These are phyloP conservation scores for Entomyzon cyanotis DNA, from an alignment of 2,113 vertebrate genomes.

Conservation along the genomic window DNA sequence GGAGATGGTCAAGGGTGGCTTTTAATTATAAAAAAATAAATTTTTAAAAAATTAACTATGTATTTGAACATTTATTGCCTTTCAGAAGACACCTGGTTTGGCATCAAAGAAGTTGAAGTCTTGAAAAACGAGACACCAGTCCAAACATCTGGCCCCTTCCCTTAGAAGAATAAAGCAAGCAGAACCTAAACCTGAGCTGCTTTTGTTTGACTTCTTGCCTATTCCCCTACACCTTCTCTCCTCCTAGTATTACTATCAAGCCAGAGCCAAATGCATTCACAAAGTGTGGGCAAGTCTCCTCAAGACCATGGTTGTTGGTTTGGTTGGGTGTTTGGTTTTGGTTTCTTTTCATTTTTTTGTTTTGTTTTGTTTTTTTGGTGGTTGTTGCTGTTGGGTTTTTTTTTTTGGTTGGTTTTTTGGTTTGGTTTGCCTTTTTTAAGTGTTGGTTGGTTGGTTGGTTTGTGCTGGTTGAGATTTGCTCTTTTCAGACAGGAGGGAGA, in stretches of 20 bases:
- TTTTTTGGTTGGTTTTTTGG: background rate
- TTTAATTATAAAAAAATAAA: background rate
- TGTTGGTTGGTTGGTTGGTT: slow-evolving; percentile 28
- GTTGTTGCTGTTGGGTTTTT: background rate
- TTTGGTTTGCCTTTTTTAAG: slow-evolving; percentile 38
- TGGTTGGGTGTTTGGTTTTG: slow-evolving; percentile 4
- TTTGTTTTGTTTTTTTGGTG: background rate
- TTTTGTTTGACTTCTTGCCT: background rate
- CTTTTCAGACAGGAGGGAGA: slow-evolving; percentile 59
- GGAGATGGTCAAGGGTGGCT: background rate
- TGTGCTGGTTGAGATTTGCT: slow-evolving; percentile 62
- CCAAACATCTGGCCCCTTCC: slow-evolving; percentile 16
- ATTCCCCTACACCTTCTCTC: background rate
- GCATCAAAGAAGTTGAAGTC: slow-evolving; percentile 36
- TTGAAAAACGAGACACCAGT: background rate
- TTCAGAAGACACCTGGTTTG: slow-evolving; percentile 4
- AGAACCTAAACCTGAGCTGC: slow-evolving; percentile 2
- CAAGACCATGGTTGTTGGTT: slow-evolving; percentile 54
- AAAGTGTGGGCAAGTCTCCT: slow-evolving; percentile 67
- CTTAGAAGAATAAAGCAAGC: slow-evolving; percentile 35
- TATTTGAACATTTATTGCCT: background rate
- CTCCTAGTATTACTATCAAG: slow-evolving; percentile 47
- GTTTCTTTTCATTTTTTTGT: slow-evolving; percentile 18
- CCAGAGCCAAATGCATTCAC: slow-evolving; percentile 78
- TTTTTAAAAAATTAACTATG: background rate